These are phyloP conservation scores for Tetraodon nigroviridis DNA, from an alignment of 2,113 vertebrate species.

Conservation along the genomic window DNA sequence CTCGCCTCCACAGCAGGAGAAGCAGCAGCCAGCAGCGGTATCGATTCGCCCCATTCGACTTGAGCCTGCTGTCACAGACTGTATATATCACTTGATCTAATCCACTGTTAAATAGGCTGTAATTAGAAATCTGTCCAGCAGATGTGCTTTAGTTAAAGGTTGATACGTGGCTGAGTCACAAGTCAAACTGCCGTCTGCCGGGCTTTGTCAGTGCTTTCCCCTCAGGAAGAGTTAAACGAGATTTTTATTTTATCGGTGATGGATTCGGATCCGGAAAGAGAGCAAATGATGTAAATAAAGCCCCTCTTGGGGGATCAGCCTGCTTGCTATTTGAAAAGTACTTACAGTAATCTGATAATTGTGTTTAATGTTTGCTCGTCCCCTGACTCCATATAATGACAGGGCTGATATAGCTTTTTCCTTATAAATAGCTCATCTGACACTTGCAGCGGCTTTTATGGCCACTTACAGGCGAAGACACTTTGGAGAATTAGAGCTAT, in stretches of 20 bases:
- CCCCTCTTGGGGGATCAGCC: slow-evolving; percentile 53
- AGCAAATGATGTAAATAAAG: slow-evolving; percentile 55
- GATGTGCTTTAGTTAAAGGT: slow-evolving; percentile 50
- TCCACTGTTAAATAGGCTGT: slow-evolving; percentile 63
- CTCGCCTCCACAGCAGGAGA: slow-evolving; percentile 14
- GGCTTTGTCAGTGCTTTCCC: slow-evolving; percentile 11
- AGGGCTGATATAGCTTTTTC: slow-evolving; percentile 14
- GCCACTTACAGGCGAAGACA: neutral
- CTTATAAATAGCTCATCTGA: slow-evolving; percentile 6
- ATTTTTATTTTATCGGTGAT: slow-evolving; percentile 27
- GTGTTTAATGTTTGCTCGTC: slow-evolving; percentile 50
- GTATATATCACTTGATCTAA: slow-evolving; percentile 68
- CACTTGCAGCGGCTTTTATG: neutral
- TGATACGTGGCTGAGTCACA: slow-evolving; percentile 33
- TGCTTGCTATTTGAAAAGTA: slow-evolving; percentile 52
- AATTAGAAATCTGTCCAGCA: slow-evolving; percentile 58
- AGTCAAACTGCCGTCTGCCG: slow-evolving; percentile 6
- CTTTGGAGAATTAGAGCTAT: neutral
- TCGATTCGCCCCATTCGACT: slow-evolving; percentile 57
- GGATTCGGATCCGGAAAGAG: slow-evolving; percentile 44
- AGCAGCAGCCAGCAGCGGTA: slow-evolving; percentile 41
- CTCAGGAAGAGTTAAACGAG: slow-evolving; percentile 10
- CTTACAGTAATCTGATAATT: slow-evolving; percentile 62
- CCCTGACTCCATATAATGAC: slow-evolving; percentile 45
- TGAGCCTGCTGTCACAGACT: slow-evolving; percentile 57